Evolutionary conservation across 30 jellyfish, hydroid and myxozoan genomes (phyloP), one percentile per base, ranked within the genome.

Genomic region (Calvadosia cruxmelitensis): DNA sequence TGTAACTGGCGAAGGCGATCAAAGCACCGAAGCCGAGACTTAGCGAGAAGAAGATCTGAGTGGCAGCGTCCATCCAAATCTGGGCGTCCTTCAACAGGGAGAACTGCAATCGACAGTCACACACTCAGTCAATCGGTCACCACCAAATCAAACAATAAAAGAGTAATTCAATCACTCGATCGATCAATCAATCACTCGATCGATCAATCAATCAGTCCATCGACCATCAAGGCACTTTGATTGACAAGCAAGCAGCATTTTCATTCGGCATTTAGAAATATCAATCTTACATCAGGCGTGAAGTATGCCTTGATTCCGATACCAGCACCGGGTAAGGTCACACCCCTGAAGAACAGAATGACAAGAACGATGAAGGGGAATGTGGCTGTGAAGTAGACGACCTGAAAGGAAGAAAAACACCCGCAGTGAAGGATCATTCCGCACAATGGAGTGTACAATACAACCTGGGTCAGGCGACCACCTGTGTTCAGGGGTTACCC

Each of bases 321-420:
- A 42, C 42, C 34, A 0, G 98, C 98, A 13, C 98, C 98, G 27
- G 83, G 90, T 64, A 89, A 78, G 33, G 95, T 89, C 36, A 89
- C 80, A 7, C 98, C 98, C 53, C 84, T 71, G 80, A 89, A 76
- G 78, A 89, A 89, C 82, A 89, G 63, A 24, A 89, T 89, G 23
- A 89, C 57, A 67, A 89, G 61, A 16, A 89, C 91, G 25, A 89
- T 0, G 64, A 78, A 89, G 50, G 98, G 98, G 66, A 89, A 89
- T 5, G 93, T 82, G 26, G 98, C 98, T 3, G 95, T 89, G 76
- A 89, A 81, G 84, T 89, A 89, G 12, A 82, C 95, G 53, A 92
- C 98, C 98, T 89, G 49, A 13, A 64, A 71, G n/a, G 70, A 36
- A 72, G 48, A 29, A 3, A 71, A 36, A 32, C 16, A 52, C 13